Base-by-base conservation (phyloP, 1,140 invertebrate genomes). In the Calliopsis andreniformis region DNA sequence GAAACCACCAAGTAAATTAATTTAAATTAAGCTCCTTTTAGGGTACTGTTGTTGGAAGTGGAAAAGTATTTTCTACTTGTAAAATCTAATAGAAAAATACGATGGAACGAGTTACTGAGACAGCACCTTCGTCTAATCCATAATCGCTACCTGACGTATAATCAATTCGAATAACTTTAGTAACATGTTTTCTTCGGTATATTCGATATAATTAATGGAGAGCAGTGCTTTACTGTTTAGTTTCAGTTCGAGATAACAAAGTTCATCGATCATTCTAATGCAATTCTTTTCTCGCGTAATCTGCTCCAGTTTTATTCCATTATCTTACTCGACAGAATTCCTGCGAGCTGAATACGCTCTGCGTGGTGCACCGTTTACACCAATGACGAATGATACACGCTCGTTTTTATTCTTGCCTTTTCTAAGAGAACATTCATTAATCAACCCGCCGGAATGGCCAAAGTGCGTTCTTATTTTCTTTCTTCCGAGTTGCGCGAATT, bases 191-290 rank as follows among this genome's bases (percentile, higher is more conserved):
- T 16, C 28, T 28, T 25, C 3, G 7, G 1, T 23, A 20, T 14
- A 28, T 56, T 45, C 45, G 55, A 58, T 53, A 28, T 67, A 67
- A 75, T 75, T 75, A 75, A 75, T 58, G 71, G 20, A n/a, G 20
- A 12, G 3, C 42, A 25, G 51, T 75, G 39, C 42, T 66, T 66
- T 35, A 55, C 43, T 32, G 20, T 73, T 42, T 66, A 55, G 56
- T 43, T 58, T 47, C 62, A 56, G 30, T 45, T 35, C 62, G 61
- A 47, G 42, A 56, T 67, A 67, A 67, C 71, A 47, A 71, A 55
- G 47, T 83, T 79, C 80, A 82, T 83, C 81, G 70, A 83, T 83
- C 81, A 83, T 83, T 78, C 80, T 81, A 81, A 81, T 80, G 80
- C 61, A 71, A 76, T 82, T 82, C 76, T 83, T 83, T 58, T 35